Conservation (phyloP, 2,113 vertebrate species). For the Falco punctatus region DNA sequence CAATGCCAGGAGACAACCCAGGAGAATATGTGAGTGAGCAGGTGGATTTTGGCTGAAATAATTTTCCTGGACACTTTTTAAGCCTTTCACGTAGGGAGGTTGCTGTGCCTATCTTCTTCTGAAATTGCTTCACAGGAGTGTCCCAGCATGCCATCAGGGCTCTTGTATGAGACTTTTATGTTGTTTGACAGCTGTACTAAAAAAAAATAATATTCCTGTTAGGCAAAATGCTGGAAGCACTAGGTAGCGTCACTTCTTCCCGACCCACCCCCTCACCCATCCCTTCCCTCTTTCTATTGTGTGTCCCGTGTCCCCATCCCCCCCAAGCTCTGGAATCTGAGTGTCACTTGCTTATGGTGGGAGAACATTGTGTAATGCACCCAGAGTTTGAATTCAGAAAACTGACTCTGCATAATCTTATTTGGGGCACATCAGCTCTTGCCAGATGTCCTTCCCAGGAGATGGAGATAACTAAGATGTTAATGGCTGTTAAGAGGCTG, state of each 20-base stretch:
- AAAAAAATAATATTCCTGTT: not conserved
- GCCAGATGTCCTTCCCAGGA: not conserved
- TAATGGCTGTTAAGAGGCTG: not conserved
- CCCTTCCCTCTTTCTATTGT: no score
- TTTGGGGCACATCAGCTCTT: not conserved
- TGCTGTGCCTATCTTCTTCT: not conserved
- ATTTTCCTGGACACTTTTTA: not conserved
- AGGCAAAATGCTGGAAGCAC: not conserved
- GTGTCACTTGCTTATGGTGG: not conserved
- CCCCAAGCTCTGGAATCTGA: not conserved
- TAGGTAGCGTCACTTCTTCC: not conserved
- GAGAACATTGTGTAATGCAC: not conserved
- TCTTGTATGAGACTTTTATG: not conserved
- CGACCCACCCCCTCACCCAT: no score
- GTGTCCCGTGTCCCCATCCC: no score
- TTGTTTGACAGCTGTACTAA: slow-evolving; percentile 10
- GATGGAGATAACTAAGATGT: not conserved
- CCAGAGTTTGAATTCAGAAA: not conserved
- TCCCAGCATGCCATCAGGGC: fast-evolving
- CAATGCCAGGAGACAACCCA: not conserved
- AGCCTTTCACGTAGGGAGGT: not conserved
- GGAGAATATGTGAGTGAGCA: not conserved
- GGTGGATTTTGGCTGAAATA: not conserved
- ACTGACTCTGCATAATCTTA: not conserved
- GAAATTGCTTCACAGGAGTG: not conserved